Percentiles rank a stretch among this genome's conserved stretches.
phyloP scores from a whole-genome alignment of 2,113 vertebrate genomes.

The Chionis minor region DNA sequence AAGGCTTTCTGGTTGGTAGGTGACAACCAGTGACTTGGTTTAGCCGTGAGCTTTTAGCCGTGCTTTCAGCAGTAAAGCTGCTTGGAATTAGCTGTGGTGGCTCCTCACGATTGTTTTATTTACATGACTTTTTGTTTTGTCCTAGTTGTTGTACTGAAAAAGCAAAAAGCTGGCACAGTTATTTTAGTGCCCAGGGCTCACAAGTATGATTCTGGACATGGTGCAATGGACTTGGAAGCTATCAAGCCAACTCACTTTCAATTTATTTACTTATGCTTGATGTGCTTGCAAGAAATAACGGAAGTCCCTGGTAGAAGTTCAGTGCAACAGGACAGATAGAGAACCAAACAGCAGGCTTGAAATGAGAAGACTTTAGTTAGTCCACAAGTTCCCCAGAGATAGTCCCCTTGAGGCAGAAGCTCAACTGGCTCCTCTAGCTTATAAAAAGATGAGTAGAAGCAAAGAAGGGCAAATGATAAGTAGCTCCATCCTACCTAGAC shows the following conservation, averaged over 20 bases:
- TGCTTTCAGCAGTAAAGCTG: not conserved
- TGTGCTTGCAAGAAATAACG: not conserved
- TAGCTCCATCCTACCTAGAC: not conserved
- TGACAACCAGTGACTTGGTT: not conserved
- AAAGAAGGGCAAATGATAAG: not conserved
- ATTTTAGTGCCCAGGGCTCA: not conserved
- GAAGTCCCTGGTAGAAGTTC: not conserved
- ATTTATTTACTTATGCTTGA: not conserved
- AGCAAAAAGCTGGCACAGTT: not conserved
- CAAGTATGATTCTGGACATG: not conserved
- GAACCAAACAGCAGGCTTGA: not conserved
- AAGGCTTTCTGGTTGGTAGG: not conserved
- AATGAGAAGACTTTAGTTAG: not conserved
- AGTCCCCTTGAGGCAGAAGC: not conserved
- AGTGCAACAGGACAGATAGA: not conserved
- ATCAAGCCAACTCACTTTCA: not conserved
- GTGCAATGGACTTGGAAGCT: not conserved
- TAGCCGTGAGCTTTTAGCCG: not conserved
- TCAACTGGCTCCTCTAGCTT: not conserved
- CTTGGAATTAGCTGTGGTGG: not conserved
- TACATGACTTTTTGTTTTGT: not conserved
- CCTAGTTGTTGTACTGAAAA: not conserved
- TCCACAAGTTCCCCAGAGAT: too few species aligned
- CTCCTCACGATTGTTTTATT: not conserved
- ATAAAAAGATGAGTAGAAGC: not conserved